phyloP scores from a whole-genome alignment of 1,140 invertebrate genomes.

The Danaus plexippus region DNA sequence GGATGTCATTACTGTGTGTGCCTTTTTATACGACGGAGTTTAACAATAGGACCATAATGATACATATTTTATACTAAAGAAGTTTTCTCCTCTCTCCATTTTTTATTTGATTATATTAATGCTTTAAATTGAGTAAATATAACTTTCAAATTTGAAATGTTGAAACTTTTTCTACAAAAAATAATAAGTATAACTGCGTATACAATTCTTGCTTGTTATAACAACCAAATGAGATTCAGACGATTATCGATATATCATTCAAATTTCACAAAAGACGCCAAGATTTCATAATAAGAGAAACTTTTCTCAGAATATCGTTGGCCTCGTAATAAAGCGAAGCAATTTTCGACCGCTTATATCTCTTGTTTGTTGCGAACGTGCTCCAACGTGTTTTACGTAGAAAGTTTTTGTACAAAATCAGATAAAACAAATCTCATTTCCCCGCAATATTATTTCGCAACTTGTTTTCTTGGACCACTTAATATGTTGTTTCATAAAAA shows the following conservation, averaged over 20 bases:
- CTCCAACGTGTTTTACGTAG: slow-evolving; percentile 22
- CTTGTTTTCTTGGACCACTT: slow-evolving; percentile 16
- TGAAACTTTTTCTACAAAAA: too few species aligned
- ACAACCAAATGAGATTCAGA: too few species aligned
- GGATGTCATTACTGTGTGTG: slow-evolving; percentile 17
- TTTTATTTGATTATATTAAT: too few species aligned
- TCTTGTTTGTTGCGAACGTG: slow-evolving; percentile 38
- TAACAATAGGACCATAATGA: too few species aligned
- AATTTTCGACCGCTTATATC: slow-evolving; percentile 34
- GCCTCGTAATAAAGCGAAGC: slow-evolving; percentile 31
- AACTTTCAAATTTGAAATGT: too few species aligned
- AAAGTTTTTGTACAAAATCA: slow-evolving; percentile 31
- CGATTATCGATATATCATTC: slow-evolving; percentile 18
- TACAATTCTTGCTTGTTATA: background rate
- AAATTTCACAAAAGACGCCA: slow-evolving; percentile 22
- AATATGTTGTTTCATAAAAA: slow-evolving; percentile 22
- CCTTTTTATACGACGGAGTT: too few species aligned
- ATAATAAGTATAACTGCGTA: slow-evolving; percentile 1
- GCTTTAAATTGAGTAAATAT: too few species aligned
- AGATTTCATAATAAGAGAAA: slow-evolving; percentile 32
- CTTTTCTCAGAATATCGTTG: slow-evolving; percentile 23
- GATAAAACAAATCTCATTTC: slow-evolving; percentile 30
- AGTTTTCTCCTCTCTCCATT: too few species aligned
- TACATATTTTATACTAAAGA: too few species aligned
- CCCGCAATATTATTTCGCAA: slow-evolving; percentile 15